phyloP scores from a whole-genome alignment of 2,113 vertebrate genomes.

The Argyrosomus japonicus region DNA sequence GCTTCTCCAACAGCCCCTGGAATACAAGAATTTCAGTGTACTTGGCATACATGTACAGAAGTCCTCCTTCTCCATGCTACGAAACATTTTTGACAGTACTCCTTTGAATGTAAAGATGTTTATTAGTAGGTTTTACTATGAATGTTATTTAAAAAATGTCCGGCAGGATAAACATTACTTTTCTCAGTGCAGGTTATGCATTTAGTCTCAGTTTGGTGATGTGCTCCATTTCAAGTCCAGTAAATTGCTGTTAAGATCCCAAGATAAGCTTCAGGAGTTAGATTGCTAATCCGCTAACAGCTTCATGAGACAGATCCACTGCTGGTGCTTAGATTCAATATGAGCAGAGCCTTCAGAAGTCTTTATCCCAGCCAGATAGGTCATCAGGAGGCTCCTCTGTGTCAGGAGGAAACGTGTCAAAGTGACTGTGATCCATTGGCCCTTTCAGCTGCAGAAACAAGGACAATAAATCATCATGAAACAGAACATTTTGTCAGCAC shows the following conservation, averaged over 20 bases:
- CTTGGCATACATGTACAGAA: neutral
- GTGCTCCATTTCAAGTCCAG: neutral
- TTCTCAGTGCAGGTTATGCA: neutral
- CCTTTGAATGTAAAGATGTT: neutral
- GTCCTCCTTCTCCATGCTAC: neutral
- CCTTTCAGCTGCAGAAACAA: constrained; percentile 76
- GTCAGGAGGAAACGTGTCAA: constrained; percentile 84
- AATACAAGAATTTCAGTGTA: neutral
- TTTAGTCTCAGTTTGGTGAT: neutral
- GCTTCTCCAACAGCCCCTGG: neutral
- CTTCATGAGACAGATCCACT: no score
- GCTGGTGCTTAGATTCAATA: neutral
- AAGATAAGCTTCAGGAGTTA: neutral
- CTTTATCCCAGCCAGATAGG: constrained; percentile 85
- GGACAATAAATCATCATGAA: neutral
- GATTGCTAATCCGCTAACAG: neutral
- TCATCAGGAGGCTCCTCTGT: constrained; percentile 81
- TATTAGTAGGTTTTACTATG: neutral
- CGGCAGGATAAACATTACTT: neutral
- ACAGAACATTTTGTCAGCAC: neutral
- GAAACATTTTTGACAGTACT: neutral
- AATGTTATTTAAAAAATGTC: neutral
- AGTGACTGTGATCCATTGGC: constrained; percentile 83
- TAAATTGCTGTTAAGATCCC: neutral
- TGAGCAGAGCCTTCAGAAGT: constrained; percentile 76